phyloP scores from a whole-genome alignment of 2,888 invertebrate genomes.

The Lochmaea capreae region DNA sequence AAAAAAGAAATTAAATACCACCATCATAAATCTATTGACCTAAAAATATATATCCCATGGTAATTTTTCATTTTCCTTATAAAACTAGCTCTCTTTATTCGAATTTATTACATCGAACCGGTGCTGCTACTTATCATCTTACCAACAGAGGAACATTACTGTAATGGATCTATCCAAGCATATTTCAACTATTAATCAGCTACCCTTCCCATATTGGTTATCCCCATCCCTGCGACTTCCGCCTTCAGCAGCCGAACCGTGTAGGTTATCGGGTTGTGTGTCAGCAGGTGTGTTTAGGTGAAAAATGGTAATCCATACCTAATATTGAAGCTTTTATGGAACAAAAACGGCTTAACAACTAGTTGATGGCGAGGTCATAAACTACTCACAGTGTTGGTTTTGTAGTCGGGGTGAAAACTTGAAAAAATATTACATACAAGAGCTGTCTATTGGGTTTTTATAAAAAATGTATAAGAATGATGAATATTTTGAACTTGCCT shows the following conservation, averaged over 20 bases:
- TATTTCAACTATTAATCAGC: slow-evolving; percentile 29
- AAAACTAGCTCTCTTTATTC: not conserved
- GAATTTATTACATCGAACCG: slow-evolving; percentile 11
- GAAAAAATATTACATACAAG: not conserved
- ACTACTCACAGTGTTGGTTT: slow-evolving; percentile 10
- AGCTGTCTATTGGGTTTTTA: too few relatives aligned
- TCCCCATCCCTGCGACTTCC: not conserved
- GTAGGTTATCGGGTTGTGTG: slow-evolving; percentile 13
- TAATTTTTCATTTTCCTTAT: not conserved
- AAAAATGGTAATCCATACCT: slow-evolving; percentile 29
- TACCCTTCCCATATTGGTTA: slow-evolving; percentile 21
- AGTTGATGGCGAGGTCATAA: slow-evolving; percentile 22
- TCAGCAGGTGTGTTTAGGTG: slow-evolving; percentile 31
- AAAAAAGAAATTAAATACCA: too few relatives aligned
- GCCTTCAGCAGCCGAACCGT: not conserved
- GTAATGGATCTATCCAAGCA: slow-evolving; percentile 21
- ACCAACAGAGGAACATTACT: slow-evolving; percentile 18
- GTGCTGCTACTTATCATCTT: slow-evolving; percentile 19
- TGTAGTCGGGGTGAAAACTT: not conserved
- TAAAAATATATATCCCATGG: not conserved
- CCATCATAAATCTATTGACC: not conserved
- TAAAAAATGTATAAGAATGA: too few relatives aligned
- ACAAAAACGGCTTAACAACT: slow-evolving; percentile 23
- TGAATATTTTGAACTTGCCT: too few relatives aligned
- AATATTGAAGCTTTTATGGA: slow-evolving; percentile 23